phyloP scores from a whole-genome alignment of 2,797 vertebrate species.

The Poecilia gillii region DNA sequence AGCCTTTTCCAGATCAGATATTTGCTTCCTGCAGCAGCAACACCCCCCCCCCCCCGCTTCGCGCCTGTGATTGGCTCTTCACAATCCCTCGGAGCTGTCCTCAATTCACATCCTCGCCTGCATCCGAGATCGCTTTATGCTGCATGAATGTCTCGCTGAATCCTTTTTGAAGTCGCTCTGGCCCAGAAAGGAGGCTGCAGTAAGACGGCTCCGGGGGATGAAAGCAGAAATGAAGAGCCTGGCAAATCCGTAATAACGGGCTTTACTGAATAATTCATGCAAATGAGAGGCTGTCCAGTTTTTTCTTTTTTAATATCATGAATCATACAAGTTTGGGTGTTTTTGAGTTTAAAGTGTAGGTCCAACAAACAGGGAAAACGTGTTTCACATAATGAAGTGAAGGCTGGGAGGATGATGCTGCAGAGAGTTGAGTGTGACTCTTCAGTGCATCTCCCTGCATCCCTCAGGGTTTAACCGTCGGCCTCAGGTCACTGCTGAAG shows the following conservation, averaged over 20 bases:
- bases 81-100: constrained; percentile 26
- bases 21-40: constrained; percentile 19
- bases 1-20: constrained; percentile 22
- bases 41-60: constrained; percentile 2
- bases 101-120: constrained; percentile 33
- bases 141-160: constrained; percentile 60
- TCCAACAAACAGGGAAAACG: background rate
- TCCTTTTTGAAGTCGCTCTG: constrained; percentile 68
- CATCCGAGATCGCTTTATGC: constrained; percentile 45
- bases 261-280: constrained; percentile 62
- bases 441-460: constrained; percentile 29
- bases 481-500: constrained; percentile 60
- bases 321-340: constrained; percentile 4
- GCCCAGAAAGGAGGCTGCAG: constrained; percentile 62
- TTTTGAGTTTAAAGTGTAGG: background rate
- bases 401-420: constrained; percentile 17
- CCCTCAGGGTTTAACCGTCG: constrained; percentile 46
- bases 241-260: constrained; percentile 56
- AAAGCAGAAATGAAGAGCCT: constrained; percentile 47
- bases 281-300: constrained; percentile 37
- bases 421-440: constrained; percentile 20
- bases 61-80: constrained; percentile 10
- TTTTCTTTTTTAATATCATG: constrained; percentile 34
- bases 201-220: constrained; percentile 48
- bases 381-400: constrained; percentile 5